Percentiles rank a stretch among this genome's conserved stretches.
Conservation (phyloP, 2,888 invertebrate species). For the Argyresthia albistria region DNA sequence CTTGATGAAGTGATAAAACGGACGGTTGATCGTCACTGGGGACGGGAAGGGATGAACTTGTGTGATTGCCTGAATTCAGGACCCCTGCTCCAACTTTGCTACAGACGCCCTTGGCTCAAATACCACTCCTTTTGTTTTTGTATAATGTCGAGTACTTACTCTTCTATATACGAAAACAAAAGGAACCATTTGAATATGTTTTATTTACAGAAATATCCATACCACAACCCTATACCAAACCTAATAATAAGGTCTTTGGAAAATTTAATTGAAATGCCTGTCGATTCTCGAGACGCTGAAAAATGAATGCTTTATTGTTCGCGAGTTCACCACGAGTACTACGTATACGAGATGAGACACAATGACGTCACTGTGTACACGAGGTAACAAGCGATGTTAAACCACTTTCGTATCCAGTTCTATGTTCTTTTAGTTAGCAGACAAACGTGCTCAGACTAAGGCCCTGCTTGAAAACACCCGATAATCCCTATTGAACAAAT, state of each 20-base stretch:
- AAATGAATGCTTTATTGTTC: slow-evolving; percentile 17
- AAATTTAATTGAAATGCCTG: slow-evolving; percentile 36
- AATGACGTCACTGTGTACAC: neutral
- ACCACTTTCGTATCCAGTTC: too few relatives aligned
- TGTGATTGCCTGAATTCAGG: neutral
- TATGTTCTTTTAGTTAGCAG: too few relatives aligned
- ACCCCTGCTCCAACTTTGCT: neutral
- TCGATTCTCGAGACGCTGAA: slow-evolving; percentile 24
- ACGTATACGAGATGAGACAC: too few relatives aligned
- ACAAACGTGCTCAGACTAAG: too few relatives aligned
- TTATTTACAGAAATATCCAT: neutral
- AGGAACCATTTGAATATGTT: too few relatives aligned
- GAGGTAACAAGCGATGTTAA: too few relatives aligned
- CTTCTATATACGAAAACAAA: too few relatives aligned
- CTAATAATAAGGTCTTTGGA: slow-evolving; percentile 26
- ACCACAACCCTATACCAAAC: slow-evolving; percentile 23
- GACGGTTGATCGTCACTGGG: neutral
- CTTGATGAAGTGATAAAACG: slow-evolving; percentile 59
- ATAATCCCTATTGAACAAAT: too few relatives aligned
- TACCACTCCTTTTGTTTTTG: too few relatives aligned
- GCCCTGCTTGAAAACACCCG: too few relatives aligned
- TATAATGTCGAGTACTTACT: too few relatives aligned
- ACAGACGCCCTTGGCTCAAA: neutral
- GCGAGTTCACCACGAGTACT: neutral
- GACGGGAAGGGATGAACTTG: neutral